Base-by-base conservation (phyloP, 2,888 invertebrate species). In the Scaeva pyrastri region DNA sequence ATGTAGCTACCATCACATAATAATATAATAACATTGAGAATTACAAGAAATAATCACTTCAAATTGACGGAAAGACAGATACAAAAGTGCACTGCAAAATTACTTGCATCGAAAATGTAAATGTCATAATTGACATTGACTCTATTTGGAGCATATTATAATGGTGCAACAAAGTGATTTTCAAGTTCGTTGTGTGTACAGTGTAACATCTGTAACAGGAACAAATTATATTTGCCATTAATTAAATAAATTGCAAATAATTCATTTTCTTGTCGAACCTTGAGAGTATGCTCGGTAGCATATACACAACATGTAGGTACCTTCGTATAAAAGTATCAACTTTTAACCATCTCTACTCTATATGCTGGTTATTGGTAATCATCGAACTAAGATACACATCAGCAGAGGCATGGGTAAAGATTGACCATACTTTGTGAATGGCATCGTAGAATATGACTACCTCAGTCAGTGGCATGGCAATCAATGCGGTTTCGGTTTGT, bases 401-500 rank as follows among this genome's bases (percentile, higher is more conserved):
- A 31, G 31, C 41, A 56, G 41, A 66, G 64, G 52, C 73, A 14
- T 2, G n/a, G n/a, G n/a, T n/a, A n/a, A n/a, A n/a, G 71, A 84
- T 70, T 79, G 84, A 75, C 79, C 75, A 79, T 31, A 31, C 21
- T 64, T 50, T 72, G 21, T 52, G 50, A 36, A 14, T 50, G 55
- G 48, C 8, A 31, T 5, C 31, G 31, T 43, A 58, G 58, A 66
- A 76, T 55, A 72, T 41, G 70, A 64, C 80, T 62, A 68, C 52
- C 72, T 62, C 52, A 16, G 50, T n/a, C n/a, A n/a, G n/a, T n/a
- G n/a, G n/a, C n/a, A n/a, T 72, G 79, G 26, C 78, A 72, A 71
- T 79, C 66, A 68, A 58, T 85, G 85, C 48, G 85, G 85, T 81
- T 72, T 80, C 48, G 85, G 85, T 81, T 72, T 80, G 52, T 68